phyloP scores from a whole-genome alignment of 2,888 invertebrate genomes.

The Empis stercorea region DNA sequence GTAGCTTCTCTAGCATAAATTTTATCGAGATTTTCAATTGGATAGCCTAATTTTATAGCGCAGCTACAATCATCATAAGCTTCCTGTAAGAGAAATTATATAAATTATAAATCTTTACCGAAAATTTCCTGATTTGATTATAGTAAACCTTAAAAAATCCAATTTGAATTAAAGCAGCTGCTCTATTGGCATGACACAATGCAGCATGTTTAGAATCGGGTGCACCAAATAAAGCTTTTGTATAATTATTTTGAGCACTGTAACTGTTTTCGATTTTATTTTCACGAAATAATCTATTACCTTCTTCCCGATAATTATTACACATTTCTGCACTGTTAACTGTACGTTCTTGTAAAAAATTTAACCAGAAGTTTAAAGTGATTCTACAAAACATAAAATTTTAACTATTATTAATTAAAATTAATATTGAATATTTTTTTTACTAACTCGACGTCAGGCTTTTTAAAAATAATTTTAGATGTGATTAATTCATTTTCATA shows the following conservation, averaged over 20 bases:
- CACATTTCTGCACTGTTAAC: not conserved
- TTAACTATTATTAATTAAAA: too few relatives aligned
- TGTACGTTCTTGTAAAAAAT: not conserved
- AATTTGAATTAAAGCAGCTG: slow-evolving; percentile 12
- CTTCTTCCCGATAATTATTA: not conserved
- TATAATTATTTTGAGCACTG: slow-evolving; percentile 7
- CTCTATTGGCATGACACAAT: slow-evolving; percentile 15
- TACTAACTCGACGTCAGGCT: too few relatives aligned
- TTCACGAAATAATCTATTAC: not conserved
- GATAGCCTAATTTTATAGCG: slow-evolving; percentile 9
- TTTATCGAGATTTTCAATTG: slow-evolving; percentile 5
- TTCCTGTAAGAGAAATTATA: slow-evolving; percentile 6
- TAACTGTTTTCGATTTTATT: not conserved
- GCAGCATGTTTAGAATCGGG: slow-evolving; percentile 3
- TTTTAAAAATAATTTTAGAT: too few relatives aligned
- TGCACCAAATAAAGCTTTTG: slow-evolving; percentile 9
- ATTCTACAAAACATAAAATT: not conserved
- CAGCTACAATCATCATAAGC: slow-evolving; percentile 14
- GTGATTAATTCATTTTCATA: too few relatives aligned
- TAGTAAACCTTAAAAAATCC: slow-evolving; percentile 7
- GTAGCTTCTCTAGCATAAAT: slow-evolving; percentile 8
- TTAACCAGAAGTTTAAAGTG: not conserved
- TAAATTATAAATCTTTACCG: too few relatives aligned
- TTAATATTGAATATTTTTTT: too few relatives aligned
- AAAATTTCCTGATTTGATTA: not conserved